These are phyloP conservation scores for Pogoniulus pusillus DNA, from an alignment of 2,797 vertebrate species.

Conservation along the genomic window DNA sequence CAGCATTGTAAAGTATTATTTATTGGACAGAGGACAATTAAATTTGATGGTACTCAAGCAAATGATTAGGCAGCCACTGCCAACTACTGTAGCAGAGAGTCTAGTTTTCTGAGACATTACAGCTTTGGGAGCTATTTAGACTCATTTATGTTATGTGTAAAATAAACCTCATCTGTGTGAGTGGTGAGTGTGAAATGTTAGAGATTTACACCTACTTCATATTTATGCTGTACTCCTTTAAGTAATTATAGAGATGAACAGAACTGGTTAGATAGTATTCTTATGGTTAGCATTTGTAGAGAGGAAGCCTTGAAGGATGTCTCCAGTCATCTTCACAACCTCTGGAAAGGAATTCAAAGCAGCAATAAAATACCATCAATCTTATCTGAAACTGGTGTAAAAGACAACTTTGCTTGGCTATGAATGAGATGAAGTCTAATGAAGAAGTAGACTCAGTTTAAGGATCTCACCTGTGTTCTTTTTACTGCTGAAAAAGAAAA, in stretches of 20 bases:
- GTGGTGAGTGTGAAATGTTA: background rate
- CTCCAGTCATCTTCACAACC: background rate
- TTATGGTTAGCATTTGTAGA: constrained; percentile 35
- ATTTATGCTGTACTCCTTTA: constrained; percentile 24
- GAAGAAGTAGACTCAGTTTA: background rate
- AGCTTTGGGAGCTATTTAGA: constrained; percentile 16
- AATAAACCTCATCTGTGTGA: constrained; percentile 44
- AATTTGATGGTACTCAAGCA: background rate
- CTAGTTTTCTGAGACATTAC: background rate
- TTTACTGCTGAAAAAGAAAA: background rate
- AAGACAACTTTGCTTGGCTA: background rate
- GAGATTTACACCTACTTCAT: constrained; percentile 51
- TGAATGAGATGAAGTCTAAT: constrained; percentile 6
- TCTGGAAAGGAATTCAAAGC: constrained; percentile 12
- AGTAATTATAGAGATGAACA: constrained; percentile 18
- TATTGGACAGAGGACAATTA: background rate
- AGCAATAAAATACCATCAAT: background rate
- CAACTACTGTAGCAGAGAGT: background rate
- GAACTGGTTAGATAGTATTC: background rate
- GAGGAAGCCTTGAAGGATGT: background rate
- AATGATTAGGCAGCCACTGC: background rate
- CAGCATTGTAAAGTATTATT: background rate
- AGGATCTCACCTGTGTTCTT: background rate
- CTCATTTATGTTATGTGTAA: background rate
- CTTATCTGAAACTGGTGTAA: constrained; percentile 1